Base-by-base conservation (phyloP, 2,888 invertebrate genomes). In the Drosophila fungiperda region DNA sequence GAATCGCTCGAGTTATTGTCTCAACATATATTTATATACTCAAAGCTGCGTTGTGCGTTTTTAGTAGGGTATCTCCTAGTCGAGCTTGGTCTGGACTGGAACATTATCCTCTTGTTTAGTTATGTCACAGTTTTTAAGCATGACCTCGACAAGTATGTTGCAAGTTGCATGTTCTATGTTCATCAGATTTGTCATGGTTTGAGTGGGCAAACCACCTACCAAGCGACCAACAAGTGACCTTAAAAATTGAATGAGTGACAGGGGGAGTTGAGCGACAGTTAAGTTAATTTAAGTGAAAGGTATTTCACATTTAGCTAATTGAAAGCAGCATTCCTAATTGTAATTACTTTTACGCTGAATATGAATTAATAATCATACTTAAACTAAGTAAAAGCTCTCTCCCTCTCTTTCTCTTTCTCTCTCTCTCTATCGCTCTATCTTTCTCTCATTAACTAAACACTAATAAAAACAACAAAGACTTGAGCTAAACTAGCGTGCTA, bases 251-350 rank as follows among this genome's bases (percentile, higher is more conserved):
- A 15, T 23, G 4, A 15, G 15, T 20, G 23, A 23, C 3, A 15
- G 23, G 20, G 7, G 4, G 23, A 15, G 23, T 9, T 45, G 53
- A 12, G n/a, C 35, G 15, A 23, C 48, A 32, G 23, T 60, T 29
- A 32, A n/a, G 33, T 36, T 45, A 45, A 45, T 45, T 45, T 45
- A 29, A 36, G 42, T 48, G 32, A 53, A 50, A 61, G 67, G 55
- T 68, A 35, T 36, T 64, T 67, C 15, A 66, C 73, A 64, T 73
- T 78, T 78, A 66, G 74, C 78, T 78, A 78, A 78, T 78, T 78
- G 78, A 40, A 69, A 54, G 67, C 78, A 36, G 45, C 61, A 60
- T 42, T 48, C 50, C 53, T 40, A 50, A 61, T 36, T 33, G 54
- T 74, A 78, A 78, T 78, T 78, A 78, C 70, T 68, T 68, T 49